Base-by-base conservation (phyloP, 2,113 vertebrate species). In the Cyprinodon tularosa region DNA sequence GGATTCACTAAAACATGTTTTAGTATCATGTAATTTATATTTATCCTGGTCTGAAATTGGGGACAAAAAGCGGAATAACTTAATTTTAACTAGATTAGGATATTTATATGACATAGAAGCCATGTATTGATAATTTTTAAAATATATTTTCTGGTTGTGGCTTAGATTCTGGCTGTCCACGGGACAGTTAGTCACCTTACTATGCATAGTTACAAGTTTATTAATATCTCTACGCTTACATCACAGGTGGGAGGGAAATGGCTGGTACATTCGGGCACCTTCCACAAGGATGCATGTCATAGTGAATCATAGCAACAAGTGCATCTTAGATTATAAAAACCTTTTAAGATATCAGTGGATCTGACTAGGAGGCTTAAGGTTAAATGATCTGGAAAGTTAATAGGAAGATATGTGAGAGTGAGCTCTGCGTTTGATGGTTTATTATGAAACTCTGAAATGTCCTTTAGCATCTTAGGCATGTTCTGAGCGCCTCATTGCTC, bases 181-280 rank as follows among this genome's bases (percentile, higher is more conserved):
- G 40, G 63, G 60, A 47, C 53, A 57, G 0, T 50, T 59, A 79
- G 75, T 68, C 60, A 72, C 77, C 79, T 87, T 86, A 85, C 70
- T 89, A 89, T 81, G 85, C 90, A 85, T 86, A 91, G 93, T 92
- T 92, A 93, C 91, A 91, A 15, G 90, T 78, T 67, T 92, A 93
- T 92, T 91, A 94, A 94, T 93, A 94, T 89, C 78, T 72, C 37
- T 38, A 71, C 67, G 90, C 74, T 93, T 91, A 81, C 90, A 89
- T 93, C 89, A 91, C 78, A 83, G 20, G 62, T 84, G 80, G 82
- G 86, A 77, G 88, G 83, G 73, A 64, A 62, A 76, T 22, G 73
- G 37, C 70, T 74, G 74, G 67, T 82, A 86, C 85, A 77, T 92
- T 91, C 83, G 15, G 63, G 76, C 75, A 83, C 77, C 78, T 90